These are phyloP conservation scores for Euproctis similis DNA, from an alignment of 2,888 invertebrate species.

Conservation along the genomic window DNA sequence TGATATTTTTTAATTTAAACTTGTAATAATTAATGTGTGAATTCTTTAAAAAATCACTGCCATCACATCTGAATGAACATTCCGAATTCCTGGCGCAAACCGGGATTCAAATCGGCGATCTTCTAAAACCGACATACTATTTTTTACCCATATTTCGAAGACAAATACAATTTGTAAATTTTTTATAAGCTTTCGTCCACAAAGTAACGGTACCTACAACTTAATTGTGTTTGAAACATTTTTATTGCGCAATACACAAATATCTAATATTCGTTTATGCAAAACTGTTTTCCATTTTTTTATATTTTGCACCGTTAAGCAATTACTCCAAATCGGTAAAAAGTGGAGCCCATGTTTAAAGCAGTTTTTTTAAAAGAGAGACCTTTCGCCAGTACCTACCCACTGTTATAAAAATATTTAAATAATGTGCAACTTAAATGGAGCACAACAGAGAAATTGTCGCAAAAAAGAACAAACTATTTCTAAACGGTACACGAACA, in stretches of 20 bases:
- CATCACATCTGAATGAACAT: no score
- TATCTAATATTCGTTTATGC: constrained; percentile 60
- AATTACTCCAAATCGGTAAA: constrained; percentile 60
- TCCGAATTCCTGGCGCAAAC: no score
- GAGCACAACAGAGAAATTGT: constrained; percentile 34
- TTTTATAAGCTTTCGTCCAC: background rate
- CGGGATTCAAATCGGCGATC: no score
- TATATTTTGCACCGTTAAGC: no score
- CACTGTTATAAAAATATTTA: constrained; percentile 24
- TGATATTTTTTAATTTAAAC: no score
- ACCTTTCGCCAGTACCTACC: constrained; percentile 20
- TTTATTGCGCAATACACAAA: constrained; percentile 44
- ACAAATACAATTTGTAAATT: no score
- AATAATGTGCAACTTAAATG: constrained; percentile 41
- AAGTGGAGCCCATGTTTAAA: constrained; percentile 61
- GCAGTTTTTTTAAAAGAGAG: constrained; percentile 36
- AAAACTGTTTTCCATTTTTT: constrained; percentile 33
- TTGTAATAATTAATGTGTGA: no score
- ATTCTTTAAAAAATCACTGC: no score
- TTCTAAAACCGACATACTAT: no score
- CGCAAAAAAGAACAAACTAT: constrained; percentile 35
- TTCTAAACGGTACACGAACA: constrained; percentile 32
- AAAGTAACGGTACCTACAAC: constrained; percentile 30
- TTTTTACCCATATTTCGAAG: no score
- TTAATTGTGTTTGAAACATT: constrained; percentile 25